These are phyloP conservation scores for Brachyptera putata DNA, from an alignment of 2,888 invertebrate species.

Conservation along the genomic window DNA sequence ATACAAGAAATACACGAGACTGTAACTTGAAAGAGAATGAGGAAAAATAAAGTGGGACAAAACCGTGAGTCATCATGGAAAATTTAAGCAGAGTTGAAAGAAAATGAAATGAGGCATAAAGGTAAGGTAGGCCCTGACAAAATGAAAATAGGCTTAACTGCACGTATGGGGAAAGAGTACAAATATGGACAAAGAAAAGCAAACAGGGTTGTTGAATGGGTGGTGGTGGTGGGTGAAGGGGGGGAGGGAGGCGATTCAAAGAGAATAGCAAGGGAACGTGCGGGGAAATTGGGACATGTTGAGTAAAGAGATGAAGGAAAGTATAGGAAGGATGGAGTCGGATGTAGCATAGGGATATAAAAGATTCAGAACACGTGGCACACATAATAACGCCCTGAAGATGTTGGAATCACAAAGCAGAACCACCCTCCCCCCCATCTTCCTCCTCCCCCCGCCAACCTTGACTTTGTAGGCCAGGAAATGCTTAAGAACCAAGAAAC, in stretches of 20 bases:
- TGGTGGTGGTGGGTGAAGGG: no score
- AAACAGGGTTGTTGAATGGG: no score
- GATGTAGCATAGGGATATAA: background rate
- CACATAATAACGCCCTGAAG: slow-evolving; percentile 22
- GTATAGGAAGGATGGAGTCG: background rate
- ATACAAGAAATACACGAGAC: no score
- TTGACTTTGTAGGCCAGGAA: slow-evolving; percentile 17
- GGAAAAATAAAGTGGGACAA: slow-evolving; percentile 14
- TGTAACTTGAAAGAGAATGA: slow-evolving; percentile 15
- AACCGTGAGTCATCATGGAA: slow-evolving; percentile 14
- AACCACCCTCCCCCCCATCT: no score
- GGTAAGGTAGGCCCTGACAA: background rate
- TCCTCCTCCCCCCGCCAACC: no score
- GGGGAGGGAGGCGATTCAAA: slow-evolving; percentile 9
- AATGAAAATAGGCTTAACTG: slow-evolving; percentile 6
- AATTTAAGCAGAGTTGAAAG: slow-evolving; percentile 20
- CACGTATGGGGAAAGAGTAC: slow-evolving; percentile 8
- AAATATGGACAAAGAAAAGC: slow-evolving; percentile 21
- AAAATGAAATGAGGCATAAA: slow-evolving; percentile 18
- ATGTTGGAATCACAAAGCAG: slow-evolving; percentile 18
- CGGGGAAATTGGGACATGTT: slow-evolving; percentile 22
- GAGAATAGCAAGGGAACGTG: slow-evolving; percentile 14
- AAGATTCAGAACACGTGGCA: slow-evolving; percentile 19
- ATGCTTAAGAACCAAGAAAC: background rate
- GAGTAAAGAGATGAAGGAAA: slow-evolving; percentile 18